These are phyloP conservation scores for Schizothorax lantsangensis DNA, from an alignment of 2,797 vertebrate species.

Conservation along the genomic window DNA sequence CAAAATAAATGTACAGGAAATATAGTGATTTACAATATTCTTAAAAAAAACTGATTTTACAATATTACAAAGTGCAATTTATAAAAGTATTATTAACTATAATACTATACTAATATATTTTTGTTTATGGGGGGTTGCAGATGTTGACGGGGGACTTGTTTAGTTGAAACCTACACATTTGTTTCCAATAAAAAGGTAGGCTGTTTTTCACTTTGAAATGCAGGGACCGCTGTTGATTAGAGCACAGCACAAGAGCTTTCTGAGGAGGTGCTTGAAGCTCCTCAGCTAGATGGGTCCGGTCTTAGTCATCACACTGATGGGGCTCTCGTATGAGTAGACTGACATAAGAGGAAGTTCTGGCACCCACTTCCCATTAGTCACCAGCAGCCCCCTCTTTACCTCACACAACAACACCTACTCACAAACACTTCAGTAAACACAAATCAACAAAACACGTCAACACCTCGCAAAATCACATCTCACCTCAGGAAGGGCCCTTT, in stretches of 20 bases:
- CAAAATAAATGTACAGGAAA: too few relatives aligned
- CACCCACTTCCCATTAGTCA: conserved; percentile 45
- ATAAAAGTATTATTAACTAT: too few relatives aligned
- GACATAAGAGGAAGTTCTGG: conserved; percentile 30
- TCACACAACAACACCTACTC: conserved; percentile 21
- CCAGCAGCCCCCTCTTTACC: conserved; percentile 5
- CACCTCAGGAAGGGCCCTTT: background rate
- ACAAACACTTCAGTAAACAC: conserved; percentile 22
- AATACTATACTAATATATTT: too few relatives aligned
- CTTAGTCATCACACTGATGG: conserved; percentile 44
- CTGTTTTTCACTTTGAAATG: background rate
- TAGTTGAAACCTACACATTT: background rate
- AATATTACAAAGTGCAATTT: too few relatives aligned
- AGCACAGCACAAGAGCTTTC: background rate
- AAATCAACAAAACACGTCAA: background rate
- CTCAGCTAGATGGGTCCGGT: background rate
- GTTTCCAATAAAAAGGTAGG: background rate
- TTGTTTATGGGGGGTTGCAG: background rate
- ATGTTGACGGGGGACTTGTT: background rate
- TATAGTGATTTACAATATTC: too few relatives aligned
- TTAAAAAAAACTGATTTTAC: too few relatives aligned
- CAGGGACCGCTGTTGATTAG: conserved; percentile 3
- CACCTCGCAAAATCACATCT: background rate
- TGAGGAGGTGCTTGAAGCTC: conserved; percentile 17
- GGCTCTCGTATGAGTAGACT: conserved; percentile 23